These are phyloP conservation scores for Platyura marginata DNA, from an alignment of 1,140 invertebrate genomes.

Conservation along the genomic window DNA sequence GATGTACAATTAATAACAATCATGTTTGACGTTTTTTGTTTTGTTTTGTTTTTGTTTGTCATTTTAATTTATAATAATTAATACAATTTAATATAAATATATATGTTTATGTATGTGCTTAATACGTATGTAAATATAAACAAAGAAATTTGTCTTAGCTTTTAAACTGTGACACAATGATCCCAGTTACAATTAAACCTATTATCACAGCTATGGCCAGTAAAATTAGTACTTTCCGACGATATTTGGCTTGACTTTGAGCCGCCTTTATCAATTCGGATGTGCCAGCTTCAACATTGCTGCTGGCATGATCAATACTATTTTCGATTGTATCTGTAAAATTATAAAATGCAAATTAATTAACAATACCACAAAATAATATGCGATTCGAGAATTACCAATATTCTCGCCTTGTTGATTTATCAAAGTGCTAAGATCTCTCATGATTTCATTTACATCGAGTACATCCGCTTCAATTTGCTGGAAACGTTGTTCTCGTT, in stretches of 20 bases:
- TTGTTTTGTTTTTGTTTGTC: too few relatives aligned
- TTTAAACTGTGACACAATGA: slow-evolving; percentile 35
- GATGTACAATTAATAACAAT: too few relatives aligned
- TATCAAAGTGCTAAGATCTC: slow-evolving; percentile 63
- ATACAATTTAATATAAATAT: slow-evolving; percentile 1
- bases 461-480: slow-evolving; percentile 69
- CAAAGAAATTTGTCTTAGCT: slow-evolving; percentile 14
- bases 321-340: slow-evolving; percentile 69
- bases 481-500: slow-evolving; percentile 50
- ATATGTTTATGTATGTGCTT: not conserved
- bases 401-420: slow-evolving; percentile 64
- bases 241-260: slow-evolving; percentile 50
- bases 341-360: not conserved
- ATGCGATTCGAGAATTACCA: slow-evolving; percentile 38
- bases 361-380: not conserved
- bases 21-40: too few relatives aligned
- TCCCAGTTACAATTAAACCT: slow-evolving; percentile 41
- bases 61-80: too few relatives aligned
- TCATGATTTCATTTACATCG: slow-evolving; percentile 85
- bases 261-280: slow-evolving; percentile 60
- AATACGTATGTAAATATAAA: not conserved
- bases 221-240: slow-evolving; percentile 50
- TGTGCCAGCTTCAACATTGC: slow-evolving; percentile 57
- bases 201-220: slow-evolving; percentile 39
- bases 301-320: slow-evolving; percentile 59